A percentile compares a stretch with the other conserved stretches of the same genome.
These are phyloP conservation scores for Otus scops DNA, from an alignment of 2,797 vertebrate genomes.

Conservation along the genomic window DNA sequence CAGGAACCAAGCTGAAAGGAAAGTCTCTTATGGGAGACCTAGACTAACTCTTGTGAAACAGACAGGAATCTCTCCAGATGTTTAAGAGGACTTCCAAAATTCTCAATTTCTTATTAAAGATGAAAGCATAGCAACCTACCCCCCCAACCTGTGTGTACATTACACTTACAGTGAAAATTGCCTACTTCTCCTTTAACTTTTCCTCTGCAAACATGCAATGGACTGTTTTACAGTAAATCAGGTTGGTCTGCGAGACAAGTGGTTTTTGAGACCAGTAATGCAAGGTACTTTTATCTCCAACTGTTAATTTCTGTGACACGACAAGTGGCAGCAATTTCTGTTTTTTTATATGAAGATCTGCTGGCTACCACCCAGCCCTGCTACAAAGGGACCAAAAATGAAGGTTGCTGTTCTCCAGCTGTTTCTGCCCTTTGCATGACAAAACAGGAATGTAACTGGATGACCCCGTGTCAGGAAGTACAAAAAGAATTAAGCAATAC, in stretches of 20 bases:
- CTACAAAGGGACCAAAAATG: neutral
- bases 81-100: neutral
- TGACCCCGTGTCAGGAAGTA: neutral
- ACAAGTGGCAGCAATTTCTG: neutral
- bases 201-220: neutral
- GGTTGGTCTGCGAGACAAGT: neutral
- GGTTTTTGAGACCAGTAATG: neutral
- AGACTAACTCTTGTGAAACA: neutral
- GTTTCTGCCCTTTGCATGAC: neutral
- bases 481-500: neutral
- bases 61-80: neutral
- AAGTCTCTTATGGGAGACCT: neutral
- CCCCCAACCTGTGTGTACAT: fast-evolving
- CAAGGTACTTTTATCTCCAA: neutral
- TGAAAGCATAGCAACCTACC: neutral
- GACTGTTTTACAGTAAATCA: neutral
- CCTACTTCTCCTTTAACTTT: neutral
- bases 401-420: neutral
- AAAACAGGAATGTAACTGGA: neutral
- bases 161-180: neutral
- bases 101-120: neutral
- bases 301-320: neutral
- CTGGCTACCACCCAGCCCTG: neutral
- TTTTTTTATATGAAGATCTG: neutral
- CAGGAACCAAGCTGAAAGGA: neutral